Evolutionary conservation across 2,888 invertebrate genomes (phyloP).

Genomic region (Zhuqinia jingwanae): DNA sequence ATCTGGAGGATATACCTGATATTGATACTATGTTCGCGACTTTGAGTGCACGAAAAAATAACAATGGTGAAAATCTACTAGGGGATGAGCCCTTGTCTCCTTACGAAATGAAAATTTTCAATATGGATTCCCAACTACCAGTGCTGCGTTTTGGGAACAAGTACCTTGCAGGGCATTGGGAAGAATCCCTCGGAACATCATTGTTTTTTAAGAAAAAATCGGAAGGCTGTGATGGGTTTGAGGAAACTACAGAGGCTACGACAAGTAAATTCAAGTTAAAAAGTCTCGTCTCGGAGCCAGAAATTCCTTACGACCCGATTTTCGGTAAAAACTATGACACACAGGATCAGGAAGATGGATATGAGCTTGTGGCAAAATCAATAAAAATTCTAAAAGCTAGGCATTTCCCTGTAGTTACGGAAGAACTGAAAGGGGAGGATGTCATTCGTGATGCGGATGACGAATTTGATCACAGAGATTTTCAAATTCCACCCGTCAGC

Average conservation of each 20-base stretch:
- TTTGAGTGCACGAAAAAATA: conserved; percentile 56
- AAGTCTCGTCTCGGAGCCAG: conserved; percentile 70
- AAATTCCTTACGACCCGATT: conserved; percentile 70
- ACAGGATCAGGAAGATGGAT: conserved; percentile 56
- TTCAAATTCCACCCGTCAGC: conserved; percentile 64
- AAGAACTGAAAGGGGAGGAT: conserved; percentile 64
- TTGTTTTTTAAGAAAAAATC: conserved; percentile 75
- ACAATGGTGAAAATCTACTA: conserved; percentile 37
- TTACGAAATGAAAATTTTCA: conserved; percentile 72
- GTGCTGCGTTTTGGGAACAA: conserved; percentile 73
- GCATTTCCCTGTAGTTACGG: conserved; percentile 51
- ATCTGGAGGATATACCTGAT: conserved; percentile 77
- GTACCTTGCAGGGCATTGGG: conserved; percentile 74
- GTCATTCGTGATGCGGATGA: conserved; percentile 61
- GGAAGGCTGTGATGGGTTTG: too few species aligned
- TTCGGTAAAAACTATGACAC: conserved; percentile 61
- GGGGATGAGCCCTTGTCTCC: conserved; percentile 63
- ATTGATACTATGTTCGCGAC: conserved; percentile 75
- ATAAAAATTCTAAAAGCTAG: conserved; percentile 72
- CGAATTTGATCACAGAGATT: conserved; percentile 60
- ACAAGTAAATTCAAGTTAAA: conserved; percentile 30
- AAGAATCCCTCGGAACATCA: conserved; percentile 73
- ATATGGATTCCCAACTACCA: conserved; percentile 75
- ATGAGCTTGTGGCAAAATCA: conserved; percentile 74
- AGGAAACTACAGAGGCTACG: background rate